A percentile compares a stretch with the other conserved stretches of the same genome.
These are phyloP conservation scores for Hypomecis atomaria DNA, from an alignment of 2,888 invertebrate genomes.

Conservation along the genomic window DNA sequence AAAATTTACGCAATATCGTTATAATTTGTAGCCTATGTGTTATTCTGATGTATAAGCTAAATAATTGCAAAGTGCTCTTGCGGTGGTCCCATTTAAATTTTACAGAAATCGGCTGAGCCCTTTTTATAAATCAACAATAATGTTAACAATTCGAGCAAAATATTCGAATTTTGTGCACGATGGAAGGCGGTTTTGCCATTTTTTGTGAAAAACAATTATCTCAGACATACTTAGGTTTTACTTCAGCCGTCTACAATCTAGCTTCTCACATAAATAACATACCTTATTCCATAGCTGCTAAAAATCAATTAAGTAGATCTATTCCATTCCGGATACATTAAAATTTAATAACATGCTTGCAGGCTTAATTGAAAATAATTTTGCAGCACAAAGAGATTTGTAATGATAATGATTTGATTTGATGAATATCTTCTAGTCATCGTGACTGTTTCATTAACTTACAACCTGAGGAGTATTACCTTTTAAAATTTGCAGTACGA, in stretches of 20 bases:
- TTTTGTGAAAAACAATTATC: too few relatives aligned
- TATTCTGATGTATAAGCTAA: too few relatives aligned
- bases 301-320: slow-evolving; percentile 24
- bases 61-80: too few relatives aligned
- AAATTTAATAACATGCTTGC: slow-evolving; percentile 25
- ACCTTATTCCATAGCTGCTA: slow-evolving; percentile 8
- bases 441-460: slow-evolving; percentile 7
- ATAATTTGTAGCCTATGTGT: too few relatives aligned
- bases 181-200: too few relatives aligned
- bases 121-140: too few relatives aligned
- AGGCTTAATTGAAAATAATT: slow-evolving; percentile 30
- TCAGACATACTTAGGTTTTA: neutral
- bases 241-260: neutral
- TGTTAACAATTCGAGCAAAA: too few relatives aligned
- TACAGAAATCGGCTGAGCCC: too few relatives aligned
- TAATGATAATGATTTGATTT: slow-evolving; percentile 22
- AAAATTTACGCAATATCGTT: too few relatives aligned
- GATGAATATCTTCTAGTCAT: slow-evolving; percentile 18
- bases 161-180: too few relatives aligned
- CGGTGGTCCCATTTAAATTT: too few relatives aligned
- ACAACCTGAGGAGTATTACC: too few relatives aligned
- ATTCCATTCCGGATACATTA: slow-evolving; percentile 27
- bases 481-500: neutral
- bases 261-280: slow-evolving; percentile 14
- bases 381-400: slow-evolving; percentile 18